phyloP scores from a whole-genome alignment of 2,113 vertebrate genomes.

The Copsychus sechellarum region DNA sequence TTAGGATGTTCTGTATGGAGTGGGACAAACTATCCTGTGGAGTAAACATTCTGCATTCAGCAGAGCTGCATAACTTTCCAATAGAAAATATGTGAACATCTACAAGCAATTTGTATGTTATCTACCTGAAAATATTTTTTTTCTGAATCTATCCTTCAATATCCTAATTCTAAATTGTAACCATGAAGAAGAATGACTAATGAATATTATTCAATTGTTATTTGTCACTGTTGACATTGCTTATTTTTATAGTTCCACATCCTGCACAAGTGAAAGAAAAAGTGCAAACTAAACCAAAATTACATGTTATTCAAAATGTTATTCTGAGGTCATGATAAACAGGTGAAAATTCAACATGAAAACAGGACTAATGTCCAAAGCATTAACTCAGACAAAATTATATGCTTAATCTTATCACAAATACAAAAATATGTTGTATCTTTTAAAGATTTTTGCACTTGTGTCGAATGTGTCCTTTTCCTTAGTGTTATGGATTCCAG shows the following conservation, averaged over 20 bases:
- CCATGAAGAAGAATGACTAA: not conserved
- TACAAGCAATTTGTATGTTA: not conserved
- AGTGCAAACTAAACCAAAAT: not conserved
- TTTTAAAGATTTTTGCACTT: not conserved
- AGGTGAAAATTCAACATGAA: not conserved
- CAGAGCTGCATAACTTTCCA: not conserved
- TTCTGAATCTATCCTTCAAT: not conserved
- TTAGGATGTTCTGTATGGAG: not conserved
- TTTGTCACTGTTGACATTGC: not conserved
- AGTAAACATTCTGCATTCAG: not conserved
- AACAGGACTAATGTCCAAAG: not conserved
- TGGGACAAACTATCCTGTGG: not conserved
- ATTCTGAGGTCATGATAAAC: not conserved
- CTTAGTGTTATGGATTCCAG: not conserved
- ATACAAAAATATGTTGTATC: not conserved
- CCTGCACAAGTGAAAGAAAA: not conserved
- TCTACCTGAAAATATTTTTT: not conserved
- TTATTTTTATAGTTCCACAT: not conserved
- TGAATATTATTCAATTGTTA: not conserved
- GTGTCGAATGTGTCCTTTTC: not conserved
- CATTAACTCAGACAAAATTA: not conserved
- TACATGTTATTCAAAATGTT: not conserved
- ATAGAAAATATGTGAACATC: not conserved
- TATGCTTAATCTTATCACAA: not conserved
- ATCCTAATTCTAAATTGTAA: not conserved